These are phyloP conservation scores for Platysternon megacephalum DNA, from an alignment of 2,113 vertebrate species.

Conservation along the genomic window DNA sequence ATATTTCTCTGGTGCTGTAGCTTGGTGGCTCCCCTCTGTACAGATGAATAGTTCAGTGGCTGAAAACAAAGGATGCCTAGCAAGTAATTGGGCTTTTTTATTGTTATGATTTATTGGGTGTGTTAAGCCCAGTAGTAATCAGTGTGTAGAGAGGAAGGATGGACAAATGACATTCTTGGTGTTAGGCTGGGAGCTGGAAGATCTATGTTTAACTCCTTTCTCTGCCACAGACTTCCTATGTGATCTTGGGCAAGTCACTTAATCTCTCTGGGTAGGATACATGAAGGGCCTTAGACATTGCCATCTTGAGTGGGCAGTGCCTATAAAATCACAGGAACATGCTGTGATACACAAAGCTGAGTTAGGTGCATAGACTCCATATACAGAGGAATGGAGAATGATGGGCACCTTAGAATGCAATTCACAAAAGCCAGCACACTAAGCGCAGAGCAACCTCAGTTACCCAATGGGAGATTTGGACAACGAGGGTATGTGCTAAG, in stretches of 20 bases:
- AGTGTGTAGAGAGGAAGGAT: not conserved
- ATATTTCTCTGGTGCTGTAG: not conserved
- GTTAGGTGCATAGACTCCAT: too few relatives aligned
- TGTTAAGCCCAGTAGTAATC: not conserved
- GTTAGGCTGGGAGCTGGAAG: not conserved
- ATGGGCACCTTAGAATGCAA: too few relatives aligned
- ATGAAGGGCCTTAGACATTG: too few relatives aligned
- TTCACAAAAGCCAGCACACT: too few relatives aligned
- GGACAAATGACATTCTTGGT: not conserved
- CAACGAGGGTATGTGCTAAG: too few relatives aligned
- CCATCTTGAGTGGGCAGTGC: too few relatives aligned
- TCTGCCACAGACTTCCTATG: not conserved
- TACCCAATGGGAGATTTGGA: too few relatives aligned
- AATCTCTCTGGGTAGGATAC: not conserved
- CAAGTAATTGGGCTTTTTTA: not conserved
- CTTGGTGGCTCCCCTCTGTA: rapidly evolving
- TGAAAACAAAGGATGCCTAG: not conserved
- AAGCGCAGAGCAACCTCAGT: too few relatives aligned
- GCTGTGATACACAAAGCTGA: too few relatives aligned
- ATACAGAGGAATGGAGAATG: too few relatives aligned
- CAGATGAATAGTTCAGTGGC: not conserved
- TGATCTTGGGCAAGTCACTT: not conserved
- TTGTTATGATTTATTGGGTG: not conserved
- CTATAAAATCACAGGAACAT: too few relatives aligned
- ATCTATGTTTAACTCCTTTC: not conserved